phyloP scores from a whole-genome alignment of 2,113 vertebrate genomes.

The Motacilla tschutschensis region DNA sequence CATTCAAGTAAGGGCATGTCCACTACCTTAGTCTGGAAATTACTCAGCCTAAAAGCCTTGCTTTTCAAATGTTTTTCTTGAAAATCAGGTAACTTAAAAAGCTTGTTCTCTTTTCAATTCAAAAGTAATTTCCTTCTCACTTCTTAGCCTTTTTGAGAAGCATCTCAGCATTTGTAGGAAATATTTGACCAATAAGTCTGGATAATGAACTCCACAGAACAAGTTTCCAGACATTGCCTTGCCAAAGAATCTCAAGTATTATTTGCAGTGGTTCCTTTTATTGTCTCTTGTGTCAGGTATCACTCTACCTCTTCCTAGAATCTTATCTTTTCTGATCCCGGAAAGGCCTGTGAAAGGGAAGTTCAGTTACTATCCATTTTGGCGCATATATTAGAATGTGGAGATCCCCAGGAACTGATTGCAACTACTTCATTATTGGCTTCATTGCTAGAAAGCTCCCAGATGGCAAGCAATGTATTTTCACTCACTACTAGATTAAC shows the following conservation, averaged over 20 bases:
- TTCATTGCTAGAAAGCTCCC: background rate
- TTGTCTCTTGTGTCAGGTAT: background rate
- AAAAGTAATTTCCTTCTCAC: background rate
- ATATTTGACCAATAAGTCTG: background rate
- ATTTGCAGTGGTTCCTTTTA: background rate
- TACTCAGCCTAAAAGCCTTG: slow-evolving; percentile 27
- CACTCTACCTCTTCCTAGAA: background rate
- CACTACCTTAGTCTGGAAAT: slow-evolving; percentile 37
- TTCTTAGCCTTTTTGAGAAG: background rate
- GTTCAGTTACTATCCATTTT: background rate
- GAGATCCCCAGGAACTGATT: background rate
- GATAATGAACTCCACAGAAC: background rate
- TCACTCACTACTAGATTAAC: background rate
- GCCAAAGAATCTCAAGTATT: background rate
- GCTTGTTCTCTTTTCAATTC: background rate
- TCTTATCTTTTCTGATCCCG: background rate
- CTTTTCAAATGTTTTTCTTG: slow-evolving; percentile 8
- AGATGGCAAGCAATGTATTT: background rate
- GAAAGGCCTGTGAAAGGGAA: background rate
- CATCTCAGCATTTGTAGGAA: background rate
- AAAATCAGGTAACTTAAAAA: background rate
- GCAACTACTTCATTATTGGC: background rate
- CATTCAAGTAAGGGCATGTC: slow-evolving; percentile 47
- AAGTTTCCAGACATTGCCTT: background rate
- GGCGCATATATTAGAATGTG: background rate